These are phyloP conservation scores for Setipinna tenuifilis DNA, from an alignment of 2,797 vertebrate genomes.

Conservation along the genomic window DNA sequence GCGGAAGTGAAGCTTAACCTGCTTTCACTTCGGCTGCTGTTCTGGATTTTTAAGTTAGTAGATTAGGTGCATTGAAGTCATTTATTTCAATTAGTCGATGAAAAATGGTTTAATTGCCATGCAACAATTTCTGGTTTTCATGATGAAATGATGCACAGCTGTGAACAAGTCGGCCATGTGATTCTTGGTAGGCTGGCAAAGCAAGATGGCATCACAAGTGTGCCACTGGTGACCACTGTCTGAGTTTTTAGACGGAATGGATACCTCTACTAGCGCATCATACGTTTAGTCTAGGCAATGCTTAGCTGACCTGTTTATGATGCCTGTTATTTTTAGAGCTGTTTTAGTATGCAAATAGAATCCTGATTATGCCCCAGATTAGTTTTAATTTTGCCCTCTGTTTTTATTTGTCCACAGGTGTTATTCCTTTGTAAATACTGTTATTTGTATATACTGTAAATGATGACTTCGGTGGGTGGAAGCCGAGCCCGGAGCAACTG, in stretches of 20 bases:
- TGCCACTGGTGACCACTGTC: background rate
- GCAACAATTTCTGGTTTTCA: background rate
- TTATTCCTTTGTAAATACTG: slow-evolving; percentile 99
- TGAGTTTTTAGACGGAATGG: background rate
- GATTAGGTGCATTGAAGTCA: background rate
- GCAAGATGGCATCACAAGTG: background rate
- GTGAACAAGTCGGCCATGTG: background rate
- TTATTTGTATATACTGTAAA: slow-evolving; percentile 99
- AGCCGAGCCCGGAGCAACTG: slow-evolving; percentile 95
- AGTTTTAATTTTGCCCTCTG: background rate
- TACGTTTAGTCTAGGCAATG: background rate
- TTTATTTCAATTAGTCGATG: background rate
- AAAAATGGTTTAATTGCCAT: background rate
- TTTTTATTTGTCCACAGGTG: slow-evolving; percentile 73
- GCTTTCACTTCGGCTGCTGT: background rate
- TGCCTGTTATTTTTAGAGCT: background rate
- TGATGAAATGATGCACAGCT: background rate
- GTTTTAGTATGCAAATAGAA: background rate
- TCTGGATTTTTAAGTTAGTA: background rate
- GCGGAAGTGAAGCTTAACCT: background rate
- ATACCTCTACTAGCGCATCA: background rate
- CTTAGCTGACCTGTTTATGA: background rate
- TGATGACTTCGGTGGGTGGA: slow-evolving; percentile 99
- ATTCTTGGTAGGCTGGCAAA: background rate
- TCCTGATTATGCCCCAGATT: background rate